Conservation (phyloP, 2,888 invertebrate genomes). For the Nomada ferruginata region DNA sequence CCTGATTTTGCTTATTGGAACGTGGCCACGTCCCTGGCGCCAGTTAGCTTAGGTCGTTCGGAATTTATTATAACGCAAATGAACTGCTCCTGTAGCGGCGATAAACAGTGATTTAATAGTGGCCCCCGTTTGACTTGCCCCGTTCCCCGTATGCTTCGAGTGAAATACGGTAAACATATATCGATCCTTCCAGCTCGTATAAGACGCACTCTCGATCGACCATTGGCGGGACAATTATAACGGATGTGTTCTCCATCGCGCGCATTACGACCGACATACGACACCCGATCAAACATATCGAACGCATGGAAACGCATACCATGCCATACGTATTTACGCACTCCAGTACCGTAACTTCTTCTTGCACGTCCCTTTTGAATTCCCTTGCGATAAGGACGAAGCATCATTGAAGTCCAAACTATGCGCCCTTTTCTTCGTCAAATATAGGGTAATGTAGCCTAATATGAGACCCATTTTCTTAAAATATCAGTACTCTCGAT, state of each 20-base stretch:
- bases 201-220: slow-evolving; percentile 35
- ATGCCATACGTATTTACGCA: slow-evolving; percentile 34
- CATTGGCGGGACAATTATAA: slow-evolving; percentile 61
- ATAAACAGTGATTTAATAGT: slow-evolving; percentile 61
- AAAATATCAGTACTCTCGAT: no score
- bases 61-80: slow-evolving; percentile 43
- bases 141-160: slow-evolving; percentile 16
- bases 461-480: no score
- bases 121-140: slow-evolving; percentile 8
- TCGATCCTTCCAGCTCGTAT: slow-evolving; percentile 43
- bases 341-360: background rate
- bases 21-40: slow-evolving; percentile 15
- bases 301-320: slow-evolving; percentile 37
- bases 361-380: background rate
- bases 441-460: background rate
- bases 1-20: slow-evolving; percentile 21
- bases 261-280: slow-evolving; percentile 61
- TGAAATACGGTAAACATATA: slow-evolving; percentile 34
- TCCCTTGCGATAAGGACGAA: no score
- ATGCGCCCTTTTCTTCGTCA: background rate
- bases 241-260: slow-evolving; percentile 57
- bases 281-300: slow-evolving; percentile 60
- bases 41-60: background rate
- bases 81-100: slow-evolving; percentile 24
- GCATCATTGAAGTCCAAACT: no score